Base-by-base conservation (phyloP, 2,888 invertebrate species). In the Hydrotaea cyrtoneurina region DNA sequence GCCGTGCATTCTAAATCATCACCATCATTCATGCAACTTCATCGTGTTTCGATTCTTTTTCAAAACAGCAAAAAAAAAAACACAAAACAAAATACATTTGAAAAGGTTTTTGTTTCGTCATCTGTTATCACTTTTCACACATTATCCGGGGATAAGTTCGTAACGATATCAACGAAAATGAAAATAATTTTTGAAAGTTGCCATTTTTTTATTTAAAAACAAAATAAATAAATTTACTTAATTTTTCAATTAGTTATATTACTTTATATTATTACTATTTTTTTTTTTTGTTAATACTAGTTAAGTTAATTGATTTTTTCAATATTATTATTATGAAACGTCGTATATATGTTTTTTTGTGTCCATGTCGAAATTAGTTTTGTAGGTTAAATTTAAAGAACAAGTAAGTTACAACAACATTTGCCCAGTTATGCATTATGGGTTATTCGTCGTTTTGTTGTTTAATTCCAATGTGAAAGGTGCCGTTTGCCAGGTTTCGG, bases 171-270 rank as follows among this genome's bases (percentile, higher is more conserved):
- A 86, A 83, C 83, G 83, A 86, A 86, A 83, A 64, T 80, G 39
- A 83, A 78, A 76, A 36, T n/a, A 31, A 77, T 73, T 79, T 82
- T 82, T 74, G 72, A 86, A 83, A 78, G 86, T 86, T 86, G 86
- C 86, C 86, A 86, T 86, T 86, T 80, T 83, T 85, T 62, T 31
- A 31, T 23, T 59, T 69, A 23, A 59, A 74, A 57, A 74, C 21
- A 57, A 57, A 59, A 19, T 57, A 57, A 19, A 71, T 71, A 81
- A 76, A 76, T 76, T 79, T 81, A 78, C 23, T 74, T 77, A 46
- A 46, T 53, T 76, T 75, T 80, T 73, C 7, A n/a, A 76, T 19
- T 69, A 69, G 69, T 75, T 69, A 43, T 50, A 84, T 50, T 81
- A 50, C 57, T 77, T 64, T 77, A 73, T 75, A 80, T 80, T 26